A percentile compares a stretch with the other conserved stretches of the same genome.
phyloP scores from a whole-genome alignment of 2,797 vertebrate genomes.

The Anguilla anguilla region DNA sequence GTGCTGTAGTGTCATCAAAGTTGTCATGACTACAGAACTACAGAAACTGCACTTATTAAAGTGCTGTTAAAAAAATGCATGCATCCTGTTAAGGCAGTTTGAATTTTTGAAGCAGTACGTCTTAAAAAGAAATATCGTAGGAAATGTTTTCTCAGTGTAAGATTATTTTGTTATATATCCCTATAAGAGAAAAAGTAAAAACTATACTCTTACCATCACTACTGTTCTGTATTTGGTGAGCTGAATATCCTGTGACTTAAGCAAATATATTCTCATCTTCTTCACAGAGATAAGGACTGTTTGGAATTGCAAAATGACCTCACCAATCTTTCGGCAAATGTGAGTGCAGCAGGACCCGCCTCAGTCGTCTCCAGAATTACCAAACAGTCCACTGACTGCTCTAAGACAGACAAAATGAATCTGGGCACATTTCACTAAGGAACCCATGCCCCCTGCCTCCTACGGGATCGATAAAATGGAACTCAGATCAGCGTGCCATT shows the following conservation, averaged over 20 bases:
- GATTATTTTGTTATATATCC: background rate
- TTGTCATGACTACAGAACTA: background rate
- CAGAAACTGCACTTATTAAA: background rate
- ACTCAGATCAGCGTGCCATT: constrained; percentile 8
- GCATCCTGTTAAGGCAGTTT: background rate
- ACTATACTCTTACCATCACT: background rate
- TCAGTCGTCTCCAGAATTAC: background rate
- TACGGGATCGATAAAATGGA: constrained; percentile 38
- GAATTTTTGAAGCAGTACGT: background rate
- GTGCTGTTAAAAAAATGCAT: background rate
- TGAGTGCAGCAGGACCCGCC: background rate
- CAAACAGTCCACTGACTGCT: background rate
- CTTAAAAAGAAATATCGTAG: background rate
- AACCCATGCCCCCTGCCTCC: constrained; percentile 4
- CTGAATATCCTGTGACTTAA: background rate
- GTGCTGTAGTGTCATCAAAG: background rate
- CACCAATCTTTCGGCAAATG: background rate
- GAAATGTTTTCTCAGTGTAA: background rate
- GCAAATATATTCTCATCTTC: background rate
- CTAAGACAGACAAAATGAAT: background rate
- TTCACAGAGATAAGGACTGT: background rate
- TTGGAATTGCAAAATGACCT: background rate
- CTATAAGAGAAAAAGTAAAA: background rate
- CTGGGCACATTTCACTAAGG: background rate
- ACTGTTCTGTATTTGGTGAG: background rate